These are phyloP conservation scores for Siphonodentalium dalli DNA, from an alignment of 2,888 invertebrate genomes.

Conservation along the genomic window DNA sequence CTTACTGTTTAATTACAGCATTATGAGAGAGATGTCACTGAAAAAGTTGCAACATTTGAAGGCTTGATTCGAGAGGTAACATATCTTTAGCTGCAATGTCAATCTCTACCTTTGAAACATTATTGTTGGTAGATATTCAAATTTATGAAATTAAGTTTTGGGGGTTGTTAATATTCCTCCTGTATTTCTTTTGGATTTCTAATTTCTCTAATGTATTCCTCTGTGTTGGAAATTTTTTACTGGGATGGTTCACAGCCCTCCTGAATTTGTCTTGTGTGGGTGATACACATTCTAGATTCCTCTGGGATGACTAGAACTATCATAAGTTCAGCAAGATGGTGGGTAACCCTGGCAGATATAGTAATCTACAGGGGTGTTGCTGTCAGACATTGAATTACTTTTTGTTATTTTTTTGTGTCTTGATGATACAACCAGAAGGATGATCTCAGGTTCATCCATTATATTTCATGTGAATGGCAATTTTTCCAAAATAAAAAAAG, in stretches of 20 bases:
- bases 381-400: too few species aligned
- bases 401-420: too few species aligned
- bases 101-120: neutral
- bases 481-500: too few species aligned
- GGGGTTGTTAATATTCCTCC: too few species aligned
- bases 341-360: too few species aligned
- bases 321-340: neutral
- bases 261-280: too few species aligned
- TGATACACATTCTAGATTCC: conserved; percentile 18
- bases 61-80: conserved; percentile 46
- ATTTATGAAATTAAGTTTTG: too few species aligned
- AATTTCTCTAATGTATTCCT: conserved; percentile 11
- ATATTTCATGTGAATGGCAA: too few species aligned
- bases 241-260: neutral
- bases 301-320: neutral
- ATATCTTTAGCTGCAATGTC: neutral
- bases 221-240: conserved; percentile 23
- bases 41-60: conserved; percentile 45
- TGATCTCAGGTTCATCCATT: too few species aligned
- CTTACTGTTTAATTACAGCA: conserved; percentile 26
- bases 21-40: conserved; percentile 43
- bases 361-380: too few species aligned
- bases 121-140: too few species aligned
- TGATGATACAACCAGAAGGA: too few species aligned
- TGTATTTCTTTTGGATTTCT: neutral